Conservation (phyloP, 2,113 vertebrate species). For the Colinus virginianus region DNA sequence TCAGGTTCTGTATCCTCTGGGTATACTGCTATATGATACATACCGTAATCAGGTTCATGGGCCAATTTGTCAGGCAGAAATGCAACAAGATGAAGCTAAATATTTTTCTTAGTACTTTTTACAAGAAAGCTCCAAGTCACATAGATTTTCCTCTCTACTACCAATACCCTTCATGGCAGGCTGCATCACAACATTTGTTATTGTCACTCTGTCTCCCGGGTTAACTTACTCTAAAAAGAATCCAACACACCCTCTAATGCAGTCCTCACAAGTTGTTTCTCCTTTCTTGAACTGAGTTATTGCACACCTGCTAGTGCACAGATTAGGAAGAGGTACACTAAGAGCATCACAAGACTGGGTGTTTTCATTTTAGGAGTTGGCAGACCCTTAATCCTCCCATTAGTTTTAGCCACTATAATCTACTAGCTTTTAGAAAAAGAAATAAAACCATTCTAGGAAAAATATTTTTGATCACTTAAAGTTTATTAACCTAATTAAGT, state of each 20-base stretch:
- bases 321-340: neutral
- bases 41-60: neutral
- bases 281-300: neutral
- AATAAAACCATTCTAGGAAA: neutral
- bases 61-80: neutral
- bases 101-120: neutral
- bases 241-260: neutral
- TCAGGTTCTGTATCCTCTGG: neutral
- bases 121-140: neutral
- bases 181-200: neutral
- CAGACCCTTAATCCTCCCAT: neutral
- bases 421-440: neutral
- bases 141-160: neutral
- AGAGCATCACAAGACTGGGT: neutral
- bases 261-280: neutral
- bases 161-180: neutral
- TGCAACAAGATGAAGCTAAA: neutral
- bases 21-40: neutral
- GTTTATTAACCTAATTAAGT: conserved; percentile 56
- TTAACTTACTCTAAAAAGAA: neutral
- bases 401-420: neutral
- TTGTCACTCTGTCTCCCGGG: neutral
- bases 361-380: neutral
- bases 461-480: conserved; percentile 4
- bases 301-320: neutral